A percentile compares a stretch with the other conserved stretches of the same genome.
phyloP scores from a whole-genome alignment of 2,113 vertebrate species.

The Nothoprocta pentlandii region DNA sequence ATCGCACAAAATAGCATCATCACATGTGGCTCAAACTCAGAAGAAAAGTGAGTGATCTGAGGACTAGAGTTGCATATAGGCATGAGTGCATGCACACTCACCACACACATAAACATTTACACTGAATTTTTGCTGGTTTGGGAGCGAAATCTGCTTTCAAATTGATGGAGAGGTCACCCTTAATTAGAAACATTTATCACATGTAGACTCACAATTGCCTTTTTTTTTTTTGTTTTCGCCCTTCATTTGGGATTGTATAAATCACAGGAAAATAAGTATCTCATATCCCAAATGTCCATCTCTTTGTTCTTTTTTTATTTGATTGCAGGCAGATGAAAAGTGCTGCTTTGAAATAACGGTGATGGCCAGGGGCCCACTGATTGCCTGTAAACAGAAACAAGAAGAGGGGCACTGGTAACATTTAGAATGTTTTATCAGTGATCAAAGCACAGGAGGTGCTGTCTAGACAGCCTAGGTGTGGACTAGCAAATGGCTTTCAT shows the following conservation, averaged over 20 bases:
- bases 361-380: constrained; percentile 80
- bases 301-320: constrained; percentile 74
- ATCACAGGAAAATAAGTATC: constrained; percentile 53
- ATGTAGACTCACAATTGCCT: not conserved
- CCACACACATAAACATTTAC: not conserved
- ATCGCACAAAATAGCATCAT: not conserved
- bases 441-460: constrained; percentile 83
- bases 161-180: not conserved
- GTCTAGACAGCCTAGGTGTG: constrained; percentile 86
- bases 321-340: constrained; percentile 90
- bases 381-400: constrained; percentile 80
- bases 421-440: constrained; percentile 79
- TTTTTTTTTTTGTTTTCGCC: not conserved
- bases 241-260: constrained; percentile 28
- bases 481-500: constrained; percentile 86
- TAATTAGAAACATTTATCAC: constrained; percentile 59
- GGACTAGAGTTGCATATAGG: not conserved
- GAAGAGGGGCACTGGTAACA: constrained; percentile 82
- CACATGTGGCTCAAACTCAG: not conserved
- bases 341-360: constrained; percentile 87
- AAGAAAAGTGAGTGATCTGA: not conserved
- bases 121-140: not conserved
- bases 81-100: no score
- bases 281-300: constrained; percentile 63
- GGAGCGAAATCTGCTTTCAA: not conserved